Evolutionary conservation across 1,140 invertebrate genomes (phyloP).

Genomic region (Helicoverpa armigera): DNA sequence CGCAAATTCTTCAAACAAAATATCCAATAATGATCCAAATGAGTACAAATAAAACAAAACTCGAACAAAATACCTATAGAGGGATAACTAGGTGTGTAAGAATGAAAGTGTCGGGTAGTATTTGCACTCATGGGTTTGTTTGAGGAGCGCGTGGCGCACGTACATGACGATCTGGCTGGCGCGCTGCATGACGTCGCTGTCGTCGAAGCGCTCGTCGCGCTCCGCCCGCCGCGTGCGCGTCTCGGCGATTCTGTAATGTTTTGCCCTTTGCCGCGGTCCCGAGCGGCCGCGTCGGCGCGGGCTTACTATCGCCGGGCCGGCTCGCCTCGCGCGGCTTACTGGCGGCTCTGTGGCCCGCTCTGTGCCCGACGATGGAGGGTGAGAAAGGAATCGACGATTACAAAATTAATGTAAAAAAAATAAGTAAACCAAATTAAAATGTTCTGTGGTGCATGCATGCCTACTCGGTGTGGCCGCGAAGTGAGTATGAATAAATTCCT

Average conservation of each 20-base stretch:
- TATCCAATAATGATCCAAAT: slow-evolving; percentile 8
- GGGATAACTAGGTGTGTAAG: background rate
- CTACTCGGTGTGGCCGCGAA: slow-evolving; percentile 56
- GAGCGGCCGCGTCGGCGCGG: slow-evolving; percentile 56
- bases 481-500: slow-evolving; percentile 47
- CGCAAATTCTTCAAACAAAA: slow-evolving; percentile 73
- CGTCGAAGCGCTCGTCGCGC: slow-evolving; percentile 89
- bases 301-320: slow-evolving; percentile 56
- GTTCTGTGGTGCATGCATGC: slow-evolving; percentile 66
- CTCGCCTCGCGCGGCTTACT: slow-evolving; percentile 67
- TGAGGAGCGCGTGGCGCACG: slow-evolving; percentile 80
- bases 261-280: slow-evolving; percentile 61
- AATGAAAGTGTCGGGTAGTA: background rate
- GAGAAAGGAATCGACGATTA: slow-evolving; percentile 59
- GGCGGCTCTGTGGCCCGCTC: slow-evolving; percentile 70
- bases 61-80: slow-evolving; percentile 3
- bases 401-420: slow-evolving; percentile 68
- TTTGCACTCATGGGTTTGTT: slow-evolving; percentile 58
- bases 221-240: slow-evolving; percentile 76
- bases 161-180: slow-evolving; percentile 95
- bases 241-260: slow-evolving; percentile 78
- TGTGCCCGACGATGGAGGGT: slow-evolving; percentile 32
- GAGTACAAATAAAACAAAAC: slow-evolving; percentile 11
- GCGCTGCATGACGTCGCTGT: slow-evolving; percentile 92
- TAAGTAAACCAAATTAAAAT: slow-evolving; percentile 62